Percentiles rank a stretch among this genome's conserved stretches.
Evolutionary conservation across 2,888 invertebrate species (phyloP).

Genomic region (Leucophenga maculata): DNA sequence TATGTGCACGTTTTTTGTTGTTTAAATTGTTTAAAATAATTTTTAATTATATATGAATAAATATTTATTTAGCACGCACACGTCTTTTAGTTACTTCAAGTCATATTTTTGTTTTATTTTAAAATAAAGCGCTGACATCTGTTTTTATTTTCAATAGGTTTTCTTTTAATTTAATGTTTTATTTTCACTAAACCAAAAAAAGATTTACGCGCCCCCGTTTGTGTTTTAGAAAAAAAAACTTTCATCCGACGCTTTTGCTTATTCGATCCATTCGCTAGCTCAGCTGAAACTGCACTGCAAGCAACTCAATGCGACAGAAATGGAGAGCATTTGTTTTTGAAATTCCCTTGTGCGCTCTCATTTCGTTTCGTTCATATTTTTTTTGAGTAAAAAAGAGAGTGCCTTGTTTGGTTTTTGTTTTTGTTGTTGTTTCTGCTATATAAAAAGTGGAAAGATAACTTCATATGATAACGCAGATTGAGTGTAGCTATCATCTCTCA

Average conservation of each 20-base stretch:
- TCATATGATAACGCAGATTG: too few species aligned
- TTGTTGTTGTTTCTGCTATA: too few species aligned
- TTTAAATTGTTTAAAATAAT: neutral
- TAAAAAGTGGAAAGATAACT: too few species aligned
- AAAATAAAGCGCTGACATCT: neutral
- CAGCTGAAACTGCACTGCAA: neutral
- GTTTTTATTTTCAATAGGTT: neutral
- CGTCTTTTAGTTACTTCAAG: neutral
- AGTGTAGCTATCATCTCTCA: too few species aligned
- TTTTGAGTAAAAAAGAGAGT: too few species aligned
- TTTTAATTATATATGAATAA: neutral
- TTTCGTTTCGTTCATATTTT: too few species aligned
- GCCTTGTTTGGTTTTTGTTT: too few species aligned
- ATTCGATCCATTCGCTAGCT: neutral
- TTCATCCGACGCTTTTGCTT: slow-evolving; percentile 2
- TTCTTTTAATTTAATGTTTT: neutral
- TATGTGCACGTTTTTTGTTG: neutral
- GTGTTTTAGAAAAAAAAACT: neutral
- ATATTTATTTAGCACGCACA: slow-evolving; percentile 1
- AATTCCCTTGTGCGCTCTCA: too few species aligned
- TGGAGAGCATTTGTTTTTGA: too few species aligned
- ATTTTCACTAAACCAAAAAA: neutral
- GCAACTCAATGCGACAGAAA: too few species aligned
- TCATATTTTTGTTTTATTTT: neutral
- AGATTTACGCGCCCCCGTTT: neutral